These are phyloP conservation scores for Bujurquina vittata DNA, from an alignment of 2,113 vertebrate species.

Conservation along the genomic window DNA sequence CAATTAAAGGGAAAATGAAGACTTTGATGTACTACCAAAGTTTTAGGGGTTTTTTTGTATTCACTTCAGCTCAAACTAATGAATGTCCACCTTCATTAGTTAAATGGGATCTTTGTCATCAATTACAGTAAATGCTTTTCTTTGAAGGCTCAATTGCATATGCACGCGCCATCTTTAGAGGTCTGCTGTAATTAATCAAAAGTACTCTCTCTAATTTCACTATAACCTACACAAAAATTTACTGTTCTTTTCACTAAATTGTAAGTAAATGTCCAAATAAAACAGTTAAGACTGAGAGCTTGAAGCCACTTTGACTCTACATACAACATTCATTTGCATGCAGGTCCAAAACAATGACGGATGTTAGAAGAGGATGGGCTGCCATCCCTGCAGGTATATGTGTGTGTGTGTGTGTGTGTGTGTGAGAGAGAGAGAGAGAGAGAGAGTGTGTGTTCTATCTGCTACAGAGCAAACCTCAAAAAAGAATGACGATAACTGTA, in stretches of 20 bases:
- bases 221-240: not conserved
- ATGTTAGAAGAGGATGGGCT: not conserved
- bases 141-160: not conserved
- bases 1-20: not conserved
- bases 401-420: not conserved
- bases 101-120: not conserved
- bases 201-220: not conserved
- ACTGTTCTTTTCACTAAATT: not conserved
- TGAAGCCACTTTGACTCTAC: not conserved
- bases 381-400: slow-evolving; percentile 18
- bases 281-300: not conserved
- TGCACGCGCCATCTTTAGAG: not conserved
- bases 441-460: not conserved
- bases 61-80: not conserved
- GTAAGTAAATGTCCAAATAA: not conserved
- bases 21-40: not conserved
- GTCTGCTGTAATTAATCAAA: not conserved
- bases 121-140: not conserved
- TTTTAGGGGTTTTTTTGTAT: not conserved
- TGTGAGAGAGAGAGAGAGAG: too few species aligned
- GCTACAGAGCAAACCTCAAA: not conserved
- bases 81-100: too few species aligned
- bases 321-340: slow-evolving; percentile 11
- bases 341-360: not conserved
- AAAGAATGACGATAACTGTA: not conserved